These are phyloP conservation scores for Periparus ater DNA, from an alignment of 2,797 vertebrate genomes.

Conservation along the genomic window DNA sequence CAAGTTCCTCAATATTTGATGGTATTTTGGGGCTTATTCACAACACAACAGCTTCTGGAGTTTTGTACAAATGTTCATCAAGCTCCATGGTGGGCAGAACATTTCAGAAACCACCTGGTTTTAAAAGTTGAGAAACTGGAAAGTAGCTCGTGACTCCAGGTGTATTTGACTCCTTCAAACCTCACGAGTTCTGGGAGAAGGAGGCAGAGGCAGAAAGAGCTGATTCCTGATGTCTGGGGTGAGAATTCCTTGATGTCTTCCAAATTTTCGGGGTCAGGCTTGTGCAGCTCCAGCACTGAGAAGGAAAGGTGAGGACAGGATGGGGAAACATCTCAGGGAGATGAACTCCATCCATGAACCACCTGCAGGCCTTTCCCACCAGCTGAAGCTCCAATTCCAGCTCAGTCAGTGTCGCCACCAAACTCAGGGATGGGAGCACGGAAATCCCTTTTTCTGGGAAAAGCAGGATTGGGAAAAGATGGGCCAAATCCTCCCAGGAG, in stretches of 20 bases:
- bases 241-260: background rate
- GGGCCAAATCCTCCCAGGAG: background rate
- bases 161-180: background rate
- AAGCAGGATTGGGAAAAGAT: background rate
- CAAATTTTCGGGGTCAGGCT: background rate
- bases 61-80: background rate
- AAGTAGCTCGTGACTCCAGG: background rate
- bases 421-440: background rate
- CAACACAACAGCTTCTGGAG: background rate
- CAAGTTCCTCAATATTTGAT: background rate
- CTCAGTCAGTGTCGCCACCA: background rate
- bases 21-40: background rate
- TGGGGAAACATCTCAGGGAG: background rate
- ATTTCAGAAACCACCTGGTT: background rate
- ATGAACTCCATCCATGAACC: too few relatives aligned
- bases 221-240: background rate
- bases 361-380: background rate
- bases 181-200: fast-evolving
- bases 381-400: background rate
- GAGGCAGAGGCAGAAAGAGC: background rate
- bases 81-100: background rate
- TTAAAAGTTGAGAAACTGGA: background rate
- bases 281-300: background rate
- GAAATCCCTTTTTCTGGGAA: background rate
- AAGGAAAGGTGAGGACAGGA: background rate